A percentile compares a stretch with the other conserved stretches of the same genome.
Evolutionary conservation across 2,888 invertebrate species (phyloP).

Genomic region (Parnassius mnemosyne): DNA sequence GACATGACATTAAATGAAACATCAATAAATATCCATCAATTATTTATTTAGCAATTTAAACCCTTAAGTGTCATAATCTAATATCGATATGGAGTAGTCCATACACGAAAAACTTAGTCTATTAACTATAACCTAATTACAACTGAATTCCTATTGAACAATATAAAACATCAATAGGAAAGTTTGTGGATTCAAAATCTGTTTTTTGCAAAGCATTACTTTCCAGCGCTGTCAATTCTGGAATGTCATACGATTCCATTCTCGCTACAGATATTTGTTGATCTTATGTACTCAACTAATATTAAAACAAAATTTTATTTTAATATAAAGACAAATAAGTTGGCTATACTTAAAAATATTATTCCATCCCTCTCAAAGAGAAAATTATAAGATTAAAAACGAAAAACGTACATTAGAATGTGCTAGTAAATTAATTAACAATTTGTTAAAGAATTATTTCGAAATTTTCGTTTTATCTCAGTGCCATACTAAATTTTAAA

Average conservation of each 20-base stretch:
- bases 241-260: constrained; percentile 1
- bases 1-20: constrained; percentile 27
- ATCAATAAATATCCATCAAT: constrained; percentile 45
- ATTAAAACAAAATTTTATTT: background rate
- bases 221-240: background rate
- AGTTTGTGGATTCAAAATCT: constrained; percentile 1
- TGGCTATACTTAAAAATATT: background rate
- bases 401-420: no score
- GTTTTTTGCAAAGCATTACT: background rate
- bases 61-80: constrained; percentile 51
- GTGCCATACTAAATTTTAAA: no score
- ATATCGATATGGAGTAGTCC: constrained; percentile 48
- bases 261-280: constrained; percentile 7
- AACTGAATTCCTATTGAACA: constrained; percentile 7
- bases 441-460: no score
- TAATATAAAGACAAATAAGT: background rate
- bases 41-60: constrained; percentile 48
- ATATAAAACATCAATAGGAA: background rate
- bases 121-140: constrained; percentile 11
- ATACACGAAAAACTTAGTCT: constrained; percentile 34
- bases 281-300: background rate
- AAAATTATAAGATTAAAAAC: background rate
- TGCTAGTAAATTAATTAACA: no score
- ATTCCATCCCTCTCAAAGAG: background rate
- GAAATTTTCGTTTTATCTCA: no score